These are phyloP conservation scores for Hippoglossus stenolepis DNA, from an alignment of 2,113 vertebrate species.

Conservation along the genomic window DNA sequence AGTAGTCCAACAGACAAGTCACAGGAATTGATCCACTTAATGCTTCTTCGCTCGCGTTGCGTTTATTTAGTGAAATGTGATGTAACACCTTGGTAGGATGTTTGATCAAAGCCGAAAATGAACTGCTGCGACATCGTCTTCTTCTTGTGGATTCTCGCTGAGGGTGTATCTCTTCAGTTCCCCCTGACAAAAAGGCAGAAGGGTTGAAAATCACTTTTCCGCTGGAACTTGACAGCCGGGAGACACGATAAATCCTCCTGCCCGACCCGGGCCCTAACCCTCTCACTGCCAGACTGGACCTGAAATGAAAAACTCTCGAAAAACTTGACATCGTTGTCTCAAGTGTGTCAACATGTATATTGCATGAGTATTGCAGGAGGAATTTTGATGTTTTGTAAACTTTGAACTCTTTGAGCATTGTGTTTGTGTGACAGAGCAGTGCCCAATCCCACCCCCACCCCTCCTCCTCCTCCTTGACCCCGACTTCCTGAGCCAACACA, in stretches of 20 bases:
- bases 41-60: conserved; percentile 70
- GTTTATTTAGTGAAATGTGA: conserved; percentile 81
- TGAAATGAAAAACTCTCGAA: conserved; percentile 46
- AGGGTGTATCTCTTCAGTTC: conserved; percentile 22
- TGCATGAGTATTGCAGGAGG: conserved; percentile 83
- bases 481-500: conserved; percentile 61
- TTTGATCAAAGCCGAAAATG: conserved; percentile 63
- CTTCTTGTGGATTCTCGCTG: conserved; percentile 57
- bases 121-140: conserved; percentile 34
- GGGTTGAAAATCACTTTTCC: conserved; percentile 52
- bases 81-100: conserved; percentile 73
- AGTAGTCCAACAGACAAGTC: conserved; percentile 65
- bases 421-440: conserved; percentile 78
- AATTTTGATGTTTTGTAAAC: conserved; percentile 82
- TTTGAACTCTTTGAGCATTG: conserved; percentile 77
- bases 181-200: conserved; percentile 44
- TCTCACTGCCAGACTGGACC: conserved; percentile 74
- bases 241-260: conserved; percentile 38
- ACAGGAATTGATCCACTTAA: conserved; percentile 65
- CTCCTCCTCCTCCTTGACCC: neutral
- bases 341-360: conserved; percentile 82
- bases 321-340: conserved; percentile 66
- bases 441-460: conserved; percentile 21
- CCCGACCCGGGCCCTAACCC: conserved; percentile 51
- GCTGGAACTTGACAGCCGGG: conserved; percentile 39